Evolutionary conservation across 2,113 vertebrate species (phyloP), one percentile per base, ranked within the genome.

Genomic region (Neotragus pygmaeus): DNA sequence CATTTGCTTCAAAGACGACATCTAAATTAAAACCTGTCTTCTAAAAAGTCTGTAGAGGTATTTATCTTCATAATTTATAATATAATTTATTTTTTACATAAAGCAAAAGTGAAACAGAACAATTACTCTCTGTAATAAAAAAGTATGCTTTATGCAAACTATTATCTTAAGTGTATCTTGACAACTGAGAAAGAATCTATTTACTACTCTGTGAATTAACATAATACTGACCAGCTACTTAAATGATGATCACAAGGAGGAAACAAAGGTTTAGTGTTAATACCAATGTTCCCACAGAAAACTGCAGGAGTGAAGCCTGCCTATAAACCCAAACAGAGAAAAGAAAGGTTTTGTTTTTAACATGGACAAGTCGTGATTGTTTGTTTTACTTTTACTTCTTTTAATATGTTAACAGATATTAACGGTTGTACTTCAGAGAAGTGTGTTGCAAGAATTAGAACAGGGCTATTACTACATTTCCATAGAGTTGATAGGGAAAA

Each of bases 111-210:
- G 13, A 97, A 97, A 78, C 8, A 73, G 25, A 55, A 43, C 0
- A 96, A 66, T 78, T 91, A 77, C 1, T 95, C 33, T 57, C 25
- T 80, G 4, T 64, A 45, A 86, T 57, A 55, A 43, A 91, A 85
- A 43, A 36, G 13, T 17, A 78, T 19, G 25, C 55, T 82, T 91
- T 78, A 92, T 21, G 0, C 13, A 36, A 90, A 84, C 66, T 88
- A 75, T 66, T 80, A 96, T 83, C 94, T 92, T 85, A 95, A 89
- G 62, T 62, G 23, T 70, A 66, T 87, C 51, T 25, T 95, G 6
- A 89, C 49, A 91, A 70, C 1, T 85, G 47, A 93, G n/a, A 88
- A 94, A 82, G 45, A 92, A 82, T 45, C 78, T 66, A 88, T 0
- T 94, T 28, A 49, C 57, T 43, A 39, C 51, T 57, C 36, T 60